Evolutionary conservation across 2,888 invertebrate genomes (phyloP).

Genomic region (Ophion obscuratus): DNA sequence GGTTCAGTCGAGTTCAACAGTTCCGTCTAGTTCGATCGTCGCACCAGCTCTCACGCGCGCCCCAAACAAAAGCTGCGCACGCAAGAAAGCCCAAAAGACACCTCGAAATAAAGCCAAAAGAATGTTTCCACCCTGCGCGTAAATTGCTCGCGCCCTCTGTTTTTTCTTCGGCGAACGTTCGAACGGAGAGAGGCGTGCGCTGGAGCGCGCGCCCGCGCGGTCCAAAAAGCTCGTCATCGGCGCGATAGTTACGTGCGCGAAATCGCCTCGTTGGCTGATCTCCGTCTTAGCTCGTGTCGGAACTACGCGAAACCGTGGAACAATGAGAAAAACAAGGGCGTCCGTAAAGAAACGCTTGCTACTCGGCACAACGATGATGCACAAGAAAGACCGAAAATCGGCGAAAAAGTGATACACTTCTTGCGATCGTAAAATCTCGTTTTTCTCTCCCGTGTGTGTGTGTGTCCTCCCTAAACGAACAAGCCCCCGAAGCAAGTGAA

Average conservation of each 20-base stretch:
- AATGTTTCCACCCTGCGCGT: neutral
- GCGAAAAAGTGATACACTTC: conserved; percentile 70
- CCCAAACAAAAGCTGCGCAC: neutral
- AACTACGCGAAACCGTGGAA: conserved; percentile 14
- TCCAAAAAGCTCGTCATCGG: neutral
- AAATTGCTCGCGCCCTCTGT: neutral
- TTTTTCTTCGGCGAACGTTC: neutral
- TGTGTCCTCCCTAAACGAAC: neutral
- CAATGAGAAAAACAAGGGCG: conserved; percentile 75
- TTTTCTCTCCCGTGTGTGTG: neutral
- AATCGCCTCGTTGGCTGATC: neutral
- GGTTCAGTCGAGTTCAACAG: conserved; percentile 65
- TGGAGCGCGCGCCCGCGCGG: neutral
- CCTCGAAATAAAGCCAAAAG: neutral
- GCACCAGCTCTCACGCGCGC: conserved; percentile 2
- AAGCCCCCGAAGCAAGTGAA: neutral
- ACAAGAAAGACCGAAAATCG: conserved; percentile 71
- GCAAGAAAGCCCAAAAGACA: neutral
- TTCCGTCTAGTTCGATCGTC: conserved; percentile 49
- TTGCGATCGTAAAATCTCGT: neutral
- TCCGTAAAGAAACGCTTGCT: conserved; percentile 73
- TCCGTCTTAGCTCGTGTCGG: neutral
- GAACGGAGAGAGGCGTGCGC: neutral
- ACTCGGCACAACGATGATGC: conserved; percentile 72
- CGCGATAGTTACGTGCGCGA: neutral